A percentile compares a stretch with the other conserved stretches of the same genome.
Evolutionary conservation across 2,113 vertebrate genomes (phyloP).

Genomic region (Callithrix jacchus): DNA sequence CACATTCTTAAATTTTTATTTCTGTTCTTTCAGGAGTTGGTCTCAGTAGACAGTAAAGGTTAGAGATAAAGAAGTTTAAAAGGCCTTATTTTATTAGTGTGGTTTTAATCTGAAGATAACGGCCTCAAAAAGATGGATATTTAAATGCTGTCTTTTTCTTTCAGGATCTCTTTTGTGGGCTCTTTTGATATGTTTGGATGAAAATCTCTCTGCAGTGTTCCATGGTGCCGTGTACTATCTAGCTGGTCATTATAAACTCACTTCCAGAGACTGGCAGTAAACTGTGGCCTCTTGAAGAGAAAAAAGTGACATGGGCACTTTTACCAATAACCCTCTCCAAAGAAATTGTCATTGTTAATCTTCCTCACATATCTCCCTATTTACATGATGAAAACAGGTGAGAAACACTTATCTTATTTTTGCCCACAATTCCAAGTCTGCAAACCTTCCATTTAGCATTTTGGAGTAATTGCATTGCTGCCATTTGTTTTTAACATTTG

Average conservation of each 20-base stretch:
- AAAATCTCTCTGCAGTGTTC: background rate
- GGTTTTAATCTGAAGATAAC: background rate
- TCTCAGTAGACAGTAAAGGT: background rate
- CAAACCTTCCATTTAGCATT: background rate
- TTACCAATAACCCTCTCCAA: background rate
- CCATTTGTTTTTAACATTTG: background rate
- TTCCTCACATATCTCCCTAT: background rate
- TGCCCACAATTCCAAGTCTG: background rate
- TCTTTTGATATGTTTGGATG: background rate
- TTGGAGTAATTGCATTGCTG: background rate
- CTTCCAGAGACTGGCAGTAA: background rate
- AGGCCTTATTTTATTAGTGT: background rate
- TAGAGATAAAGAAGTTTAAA: background rate
- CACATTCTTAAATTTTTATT: background rate
- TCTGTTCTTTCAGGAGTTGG: background rate
- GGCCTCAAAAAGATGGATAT: background rate
- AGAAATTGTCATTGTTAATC: background rate
- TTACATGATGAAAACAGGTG: background rate
- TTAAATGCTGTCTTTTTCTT: background rate
- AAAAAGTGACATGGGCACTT: background rate
- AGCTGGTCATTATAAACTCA: background rate
- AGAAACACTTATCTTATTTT: background rate
- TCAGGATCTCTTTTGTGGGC: background rate
- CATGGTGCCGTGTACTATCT: fast-evolving
- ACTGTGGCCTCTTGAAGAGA: background rate